Conservation (phyloP, 2,113 vertebrate genomes). For the Pionites leucogaster region DNA sequence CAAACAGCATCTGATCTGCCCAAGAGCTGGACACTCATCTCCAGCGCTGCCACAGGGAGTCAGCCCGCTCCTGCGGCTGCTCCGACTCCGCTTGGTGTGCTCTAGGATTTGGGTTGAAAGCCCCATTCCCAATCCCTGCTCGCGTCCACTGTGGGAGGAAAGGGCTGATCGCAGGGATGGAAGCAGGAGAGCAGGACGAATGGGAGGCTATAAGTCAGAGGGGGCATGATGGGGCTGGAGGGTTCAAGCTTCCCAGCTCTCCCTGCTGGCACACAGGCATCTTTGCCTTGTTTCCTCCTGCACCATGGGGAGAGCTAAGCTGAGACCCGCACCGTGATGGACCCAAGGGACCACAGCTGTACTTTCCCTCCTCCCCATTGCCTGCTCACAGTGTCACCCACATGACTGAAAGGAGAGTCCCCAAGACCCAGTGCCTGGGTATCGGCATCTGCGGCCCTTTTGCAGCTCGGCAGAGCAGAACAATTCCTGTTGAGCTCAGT, state of each 20-base stretch:
- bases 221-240: background rate
- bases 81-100: background rate
- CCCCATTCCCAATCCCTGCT: rapidly evolving
- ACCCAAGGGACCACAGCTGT: background rate
- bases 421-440: background rate
- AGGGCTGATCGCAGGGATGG: background rate
- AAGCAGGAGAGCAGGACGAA: background rate
- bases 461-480: constrained; percentile 9
- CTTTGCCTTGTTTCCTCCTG: background rate
- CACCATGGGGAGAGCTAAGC: background rate
- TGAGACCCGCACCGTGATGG: background rate
- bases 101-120: background rate
- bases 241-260: background rate
- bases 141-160: rapidly evolving
- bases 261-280: background rate
- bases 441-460: background rate
- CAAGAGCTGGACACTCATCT: background rate
- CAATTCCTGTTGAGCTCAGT: background rate
- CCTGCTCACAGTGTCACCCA: background rate
- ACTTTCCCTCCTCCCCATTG: background rate
- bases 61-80: rapidly evolving
- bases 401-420: background rate
- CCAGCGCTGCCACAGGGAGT: background rate
- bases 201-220: background rate
- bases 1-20: background rate